Evolutionary conservation across 2,888 invertebrate genomes (phyloP).

Genomic region (Phlogophora meticulosa): DNA sequence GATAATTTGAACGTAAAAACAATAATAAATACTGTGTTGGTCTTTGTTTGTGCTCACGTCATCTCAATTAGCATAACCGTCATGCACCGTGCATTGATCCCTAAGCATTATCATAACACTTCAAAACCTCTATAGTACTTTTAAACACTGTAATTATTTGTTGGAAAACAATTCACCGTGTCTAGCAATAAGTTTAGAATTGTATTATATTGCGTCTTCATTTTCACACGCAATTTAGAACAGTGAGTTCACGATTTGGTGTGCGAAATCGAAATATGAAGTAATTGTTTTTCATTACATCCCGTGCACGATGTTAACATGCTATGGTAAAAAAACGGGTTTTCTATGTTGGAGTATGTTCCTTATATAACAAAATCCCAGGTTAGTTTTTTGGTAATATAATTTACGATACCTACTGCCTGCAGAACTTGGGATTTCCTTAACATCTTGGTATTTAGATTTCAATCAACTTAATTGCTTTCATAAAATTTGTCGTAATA

Average conservation of each 20-base stretch:
- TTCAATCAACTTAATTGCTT: conserved; percentile 26
- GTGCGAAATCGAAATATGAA: conserved; percentile 25
- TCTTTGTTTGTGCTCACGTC: conserved; percentile 50
- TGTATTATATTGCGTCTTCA: conserved; percentile 42
- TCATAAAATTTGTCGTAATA: conserved; percentile 22
- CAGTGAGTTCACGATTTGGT: conserved; percentile 4
- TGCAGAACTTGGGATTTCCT: conserved; percentile 9
- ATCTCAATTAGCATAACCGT: conserved; percentile 51
- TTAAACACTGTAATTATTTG: conserved; percentile 31
- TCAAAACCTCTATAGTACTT: conserved; percentile 4
- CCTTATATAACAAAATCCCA: no score
- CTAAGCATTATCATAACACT: conserved; percentile 18
- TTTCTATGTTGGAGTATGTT: background rate
- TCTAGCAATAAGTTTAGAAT: conserved; percentile 26
- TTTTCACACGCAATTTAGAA: conserved; percentile 51
- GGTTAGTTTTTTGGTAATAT: no score
- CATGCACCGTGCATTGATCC: conserved; percentile 56
- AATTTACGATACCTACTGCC: background rate
- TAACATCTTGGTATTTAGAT: conserved; percentile 6
- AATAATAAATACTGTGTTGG: conserved; percentile 28
- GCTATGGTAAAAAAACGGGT: background rate
- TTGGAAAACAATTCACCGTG: conserved; percentile 31
- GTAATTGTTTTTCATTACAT: background rate
- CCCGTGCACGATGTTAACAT: background rate
- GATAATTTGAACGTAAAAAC: conserved; percentile 47